Conservation (phyloP, 1,140 invertebrate genomes). For the Aphaenogaster ashmeadi region DNA sequence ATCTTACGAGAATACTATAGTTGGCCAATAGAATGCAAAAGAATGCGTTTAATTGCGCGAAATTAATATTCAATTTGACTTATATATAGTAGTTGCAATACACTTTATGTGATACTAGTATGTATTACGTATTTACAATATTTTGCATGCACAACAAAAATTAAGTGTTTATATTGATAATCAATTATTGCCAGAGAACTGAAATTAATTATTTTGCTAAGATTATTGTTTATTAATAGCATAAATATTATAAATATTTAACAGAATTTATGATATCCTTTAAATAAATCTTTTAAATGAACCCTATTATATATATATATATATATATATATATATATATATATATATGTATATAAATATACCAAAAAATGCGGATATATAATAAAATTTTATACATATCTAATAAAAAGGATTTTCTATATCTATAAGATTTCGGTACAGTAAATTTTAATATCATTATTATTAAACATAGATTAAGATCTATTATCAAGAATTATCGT, state of each 20-base stretch:
- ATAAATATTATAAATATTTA: background rate
- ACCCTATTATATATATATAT: too few relatives aligned
- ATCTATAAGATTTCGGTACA: background rate
- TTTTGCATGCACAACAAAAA: background rate
- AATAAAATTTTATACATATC: background rate
- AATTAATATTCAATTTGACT: background rate
- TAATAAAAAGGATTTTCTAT: background rate
- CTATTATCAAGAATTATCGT: background rate
- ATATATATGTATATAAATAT: too few relatives aligned
- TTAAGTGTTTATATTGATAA: background rate
- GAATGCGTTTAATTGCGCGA: background rate
- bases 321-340: too few relatives aligned
- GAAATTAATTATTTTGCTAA: conserved; percentile 7
- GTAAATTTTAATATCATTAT: background rate
- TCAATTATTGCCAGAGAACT: background rate
- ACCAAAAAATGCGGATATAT: background rate
- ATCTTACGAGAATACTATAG: background rate
- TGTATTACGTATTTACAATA: background rate
- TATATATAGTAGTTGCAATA: background rate
- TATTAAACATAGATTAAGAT: background rate
- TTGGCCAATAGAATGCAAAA: background rate
- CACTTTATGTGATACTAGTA: background rate
- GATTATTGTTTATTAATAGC: background rate
- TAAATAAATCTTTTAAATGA: background rate
- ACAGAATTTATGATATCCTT: too few relatives aligned